Conservation (phyloP, 2,113 vertebrate species). For the Sebastes fasciatus region DNA sequence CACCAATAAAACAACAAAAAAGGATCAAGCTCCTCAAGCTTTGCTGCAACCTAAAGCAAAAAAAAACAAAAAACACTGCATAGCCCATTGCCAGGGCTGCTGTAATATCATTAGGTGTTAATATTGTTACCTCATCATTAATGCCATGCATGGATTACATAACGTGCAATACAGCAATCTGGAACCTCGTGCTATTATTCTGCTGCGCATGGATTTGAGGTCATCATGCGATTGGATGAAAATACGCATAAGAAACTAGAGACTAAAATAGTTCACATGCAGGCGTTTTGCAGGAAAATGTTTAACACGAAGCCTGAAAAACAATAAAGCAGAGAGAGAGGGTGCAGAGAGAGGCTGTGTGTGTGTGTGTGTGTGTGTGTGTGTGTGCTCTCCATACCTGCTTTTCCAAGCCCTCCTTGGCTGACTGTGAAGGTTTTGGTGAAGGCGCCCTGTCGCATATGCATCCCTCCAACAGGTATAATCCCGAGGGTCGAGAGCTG, state of each 20-base stretch:
- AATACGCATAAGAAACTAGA: neutral
- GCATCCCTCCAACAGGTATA: conserved; percentile 98
- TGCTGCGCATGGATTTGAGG: conserved; percentile 65
- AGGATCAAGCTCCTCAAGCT: neutral
- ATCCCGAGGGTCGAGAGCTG: conserved; percentile 93
- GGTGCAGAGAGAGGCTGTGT: neutral
- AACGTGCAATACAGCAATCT: conserved; percentile 65
- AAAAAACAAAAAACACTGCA: conserved; percentile 41
- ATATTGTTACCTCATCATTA: conserved; percentile 76
- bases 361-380: neutral
- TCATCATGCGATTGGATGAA: conserved; percentile 45
- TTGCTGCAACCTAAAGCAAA: conserved; percentile 59
- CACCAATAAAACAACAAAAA: neutral
- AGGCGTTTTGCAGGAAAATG: conserved; percentile 1
- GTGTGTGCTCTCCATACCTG: conserved; percentile 86
- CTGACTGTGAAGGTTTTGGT: conserved; percentile 92
- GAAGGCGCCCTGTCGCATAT: conserved; percentile 94
- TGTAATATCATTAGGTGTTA: conserved; percentile 64
- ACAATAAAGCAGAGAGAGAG: conserved; percentile 28
- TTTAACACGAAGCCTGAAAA: conserved; percentile 34
- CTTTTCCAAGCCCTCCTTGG: conserved; percentile 94
- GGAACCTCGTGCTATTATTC: conserved; percentile 52
- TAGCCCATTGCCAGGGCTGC: conserved; percentile 40
- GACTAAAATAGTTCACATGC: conserved; percentile 22
- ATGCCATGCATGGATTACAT: conserved; percentile 78